Evolutionary conservation across 92 coral and sea anemone genomes (phyloP).

Genomic region (Galaxea fascicularis): DNA sequence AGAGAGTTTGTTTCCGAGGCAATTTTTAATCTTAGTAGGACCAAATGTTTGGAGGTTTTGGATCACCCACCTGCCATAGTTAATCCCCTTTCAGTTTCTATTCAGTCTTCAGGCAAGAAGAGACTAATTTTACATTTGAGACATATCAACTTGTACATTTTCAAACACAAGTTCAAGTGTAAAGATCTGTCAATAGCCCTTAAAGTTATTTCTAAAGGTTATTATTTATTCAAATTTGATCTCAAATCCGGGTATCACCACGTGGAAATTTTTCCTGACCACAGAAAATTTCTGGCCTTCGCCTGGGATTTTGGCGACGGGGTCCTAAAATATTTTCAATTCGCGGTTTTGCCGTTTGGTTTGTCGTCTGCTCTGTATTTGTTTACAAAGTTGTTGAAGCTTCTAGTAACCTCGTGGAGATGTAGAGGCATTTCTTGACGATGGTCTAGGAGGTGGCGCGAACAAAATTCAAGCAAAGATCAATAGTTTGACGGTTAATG

Average conservation of each 20-base stretch:
- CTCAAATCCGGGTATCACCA: slow-evolving; percentile 67
- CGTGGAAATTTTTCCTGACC: slow-evolving; percentile 57
- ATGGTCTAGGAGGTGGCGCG: slow-evolving; percentile 21
- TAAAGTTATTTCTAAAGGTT: slow-evolving; percentile 33
- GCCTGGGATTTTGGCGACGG: slow-evolving; percentile 65
- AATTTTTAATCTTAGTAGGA: slow-evolving; percentile 12
- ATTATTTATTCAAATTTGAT: slow-evolving; percentile 54
- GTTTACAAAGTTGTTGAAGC: slow-evolving; percentile 56
- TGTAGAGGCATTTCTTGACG: slow-evolving; percentile 44
- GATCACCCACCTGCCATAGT: slow-evolving; percentile 20
- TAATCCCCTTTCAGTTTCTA: too few species aligned
- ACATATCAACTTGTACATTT: too few species aligned
- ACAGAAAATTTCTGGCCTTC: slow-evolving; percentile 41
- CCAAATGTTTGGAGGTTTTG: slow-evolving; percentile 43
- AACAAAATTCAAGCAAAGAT: slow-evolving; percentile 14
- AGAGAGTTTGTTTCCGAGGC: slow-evolving; percentile 43
- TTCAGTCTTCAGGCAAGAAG: too few species aligned
- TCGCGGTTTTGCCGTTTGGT: slow-evolving; percentile 55
- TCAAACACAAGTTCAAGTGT: too few species aligned
- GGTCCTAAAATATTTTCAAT: slow-evolving; percentile 10
- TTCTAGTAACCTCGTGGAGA: slow-evolving; percentile 50
- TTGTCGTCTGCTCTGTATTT: slow-evolving; percentile 61
- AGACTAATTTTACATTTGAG: too few species aligned
- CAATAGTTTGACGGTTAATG: slow-evolving; percentile 26
- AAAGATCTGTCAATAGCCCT: slow-evolving; percentile 50